Evolutionary conservation across 2,113 vertebrate genomes (phyloP), one percentile per base, ranked within the genome.

Genomic region (Rhinolophus sinicus): DNA sequence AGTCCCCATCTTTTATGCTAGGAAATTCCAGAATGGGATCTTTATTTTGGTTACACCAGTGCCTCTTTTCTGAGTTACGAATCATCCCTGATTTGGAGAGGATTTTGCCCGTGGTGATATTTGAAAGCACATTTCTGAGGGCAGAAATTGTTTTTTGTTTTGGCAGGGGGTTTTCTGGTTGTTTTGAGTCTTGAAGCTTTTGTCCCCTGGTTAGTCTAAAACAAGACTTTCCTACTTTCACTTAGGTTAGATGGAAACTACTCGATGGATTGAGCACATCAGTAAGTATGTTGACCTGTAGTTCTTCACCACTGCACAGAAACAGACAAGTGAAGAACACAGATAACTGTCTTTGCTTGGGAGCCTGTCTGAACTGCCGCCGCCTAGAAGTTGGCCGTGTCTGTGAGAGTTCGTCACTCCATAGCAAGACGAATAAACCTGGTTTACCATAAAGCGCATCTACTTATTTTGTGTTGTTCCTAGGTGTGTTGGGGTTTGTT

Each of bases 401-500:
- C 52, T 77, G 62, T 38, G 44, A 28, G 93, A 73, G 52, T 44
- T 95, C 40, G 12, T 88, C 40, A 50, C 70, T 92, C 67, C 70
- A 21, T 8, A 2, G 24, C n/a, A 30, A 65, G 73, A 83, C 38
- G 35, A 90, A 26, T 69, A 60, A 93, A 84, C 3, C 22, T 83
- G 87, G 86, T 22, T 97, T 88, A 22, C 87, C 62, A 8, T 56
- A 30, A 18, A 54, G 24, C n/a, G 9, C 85, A 52, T 35, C 87
- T 8, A 1, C 85, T 82, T 94, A 65, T 96, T n/a, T n/a, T 33
- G 6, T 92, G 3, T 92, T 85, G 0, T 94, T 94, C 2, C 73
- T 91, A 99, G 99, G 33, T 97, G 82, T 47, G 72, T n/a, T 95
- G 98, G 96, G 95, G 26, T 97, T 93, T 99, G 99, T 97, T 98